Conservation (phyloP, 2,797 vertebrate species). For the Phataginus tricuspis region DNA sequence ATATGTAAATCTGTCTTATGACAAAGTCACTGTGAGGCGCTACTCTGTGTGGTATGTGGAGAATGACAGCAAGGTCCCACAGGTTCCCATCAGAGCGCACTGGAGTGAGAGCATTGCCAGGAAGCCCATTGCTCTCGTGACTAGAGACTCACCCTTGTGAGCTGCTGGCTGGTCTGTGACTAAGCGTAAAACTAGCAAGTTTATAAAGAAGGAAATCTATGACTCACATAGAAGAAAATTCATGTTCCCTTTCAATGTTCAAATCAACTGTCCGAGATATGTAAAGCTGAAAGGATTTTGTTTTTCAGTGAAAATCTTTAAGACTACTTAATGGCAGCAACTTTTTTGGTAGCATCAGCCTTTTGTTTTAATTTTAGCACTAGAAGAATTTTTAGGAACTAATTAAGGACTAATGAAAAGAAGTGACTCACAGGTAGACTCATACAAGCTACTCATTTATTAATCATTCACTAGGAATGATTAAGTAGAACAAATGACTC, state of each 20-base stretch:
- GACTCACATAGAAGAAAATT: background rate
- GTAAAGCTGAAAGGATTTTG: conserved; percentile 7
- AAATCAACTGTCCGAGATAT: background rate
- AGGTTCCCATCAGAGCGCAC: background rate
- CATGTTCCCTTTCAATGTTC: background rate
- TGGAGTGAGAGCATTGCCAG: background rate
- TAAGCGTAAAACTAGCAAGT: background rate
- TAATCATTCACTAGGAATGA: background rate
- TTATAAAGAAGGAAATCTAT: conserved; percentile 40
- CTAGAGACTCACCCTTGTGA: background rate
- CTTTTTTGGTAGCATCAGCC: background rate
- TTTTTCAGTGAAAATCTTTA: conserved; percentile 31
- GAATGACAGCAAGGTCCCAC: background rate
- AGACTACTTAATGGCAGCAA: background rate
- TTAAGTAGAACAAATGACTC: background rate
- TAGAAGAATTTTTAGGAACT: background rate
- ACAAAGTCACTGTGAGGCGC: background rate
- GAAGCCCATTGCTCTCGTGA: background rate
- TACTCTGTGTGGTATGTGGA: background rate
- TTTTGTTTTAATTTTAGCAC: background rate
- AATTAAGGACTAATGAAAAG: background rate
- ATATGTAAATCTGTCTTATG: background rate
- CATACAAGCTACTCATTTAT: background rate
- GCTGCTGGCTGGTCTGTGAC: background rate
- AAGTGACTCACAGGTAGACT: background rate